These are phyloP conservation scores for Elaphurus davidianus DNA, from an alignment of 2,113 vertebrate species.

Conservation along the genomic window DNA sequence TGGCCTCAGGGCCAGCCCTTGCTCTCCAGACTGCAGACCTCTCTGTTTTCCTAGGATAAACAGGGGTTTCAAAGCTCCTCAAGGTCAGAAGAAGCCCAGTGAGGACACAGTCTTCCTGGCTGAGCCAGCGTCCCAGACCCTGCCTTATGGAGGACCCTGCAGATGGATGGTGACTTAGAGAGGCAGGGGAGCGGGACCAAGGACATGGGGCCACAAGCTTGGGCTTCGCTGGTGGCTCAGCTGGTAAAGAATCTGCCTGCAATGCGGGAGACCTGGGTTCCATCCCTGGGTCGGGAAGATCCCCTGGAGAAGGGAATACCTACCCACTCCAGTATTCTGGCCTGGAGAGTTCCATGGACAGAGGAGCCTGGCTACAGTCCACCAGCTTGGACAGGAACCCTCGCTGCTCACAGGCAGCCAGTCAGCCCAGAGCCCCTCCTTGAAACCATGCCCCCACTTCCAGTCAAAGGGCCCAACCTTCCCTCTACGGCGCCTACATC, in stretches of 20 bases:
- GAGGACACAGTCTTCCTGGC: neutral
- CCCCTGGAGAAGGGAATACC: neutral
- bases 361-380: neutral
- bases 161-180: neutral
- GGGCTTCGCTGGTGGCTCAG: neutral
- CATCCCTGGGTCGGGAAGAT: neutral
- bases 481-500: neutral
- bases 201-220: neutral
- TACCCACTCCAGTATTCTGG: neutral
- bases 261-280: rapidly evolving
- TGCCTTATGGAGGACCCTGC: neutral
- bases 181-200: neutral
- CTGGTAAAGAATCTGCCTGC: neutral
- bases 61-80: neutral
- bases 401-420: neutral
- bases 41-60: neutral
- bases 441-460: neutral
- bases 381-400: neutral
- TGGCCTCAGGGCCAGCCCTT: neutral
- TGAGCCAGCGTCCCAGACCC: neutral
- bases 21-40: neutral
- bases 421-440: neutral
- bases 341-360: neutral
- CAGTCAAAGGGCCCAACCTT: too few species aligned
- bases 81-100: neutral